These are phyloP conservation scores for Acronicta psi DNA, from an alignment of 2,888 invertebrate genomes.

Conservation along the genomic window DNA sequence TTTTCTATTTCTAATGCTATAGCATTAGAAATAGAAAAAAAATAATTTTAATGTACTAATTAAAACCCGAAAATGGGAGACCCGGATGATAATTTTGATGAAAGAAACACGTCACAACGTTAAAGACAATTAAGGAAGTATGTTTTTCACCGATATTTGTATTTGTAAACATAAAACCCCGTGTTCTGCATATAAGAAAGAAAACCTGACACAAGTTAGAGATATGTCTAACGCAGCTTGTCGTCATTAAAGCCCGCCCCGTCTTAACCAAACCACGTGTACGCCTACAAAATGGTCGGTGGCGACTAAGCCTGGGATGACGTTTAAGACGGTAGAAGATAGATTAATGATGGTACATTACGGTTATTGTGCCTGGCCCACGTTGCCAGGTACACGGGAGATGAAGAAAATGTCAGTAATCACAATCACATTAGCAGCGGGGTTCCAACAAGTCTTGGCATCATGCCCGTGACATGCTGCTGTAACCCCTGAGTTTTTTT, in stretches of 20 bases:
- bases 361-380: slow-evolving; percentile 12
- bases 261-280: slow-evolving; percentile 6
- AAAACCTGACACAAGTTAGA: not conserved
- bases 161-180: not conserved
- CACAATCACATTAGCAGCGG: slow-evolving; percentile 31
- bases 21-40: too few relatives aligned
- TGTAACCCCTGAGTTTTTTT: slow-evolving; percentile 4
- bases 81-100: too few relatives aligned
- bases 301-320: slow-evolving; percentile 39
- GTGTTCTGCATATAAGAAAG: not conserved
- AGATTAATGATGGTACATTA: slow-evolving; percentile 46
- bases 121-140: not conserved
- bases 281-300: slow-evolving; percentile 25
- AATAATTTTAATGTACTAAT: too few relatives aligned
- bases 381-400: slow-evolving; percentile 7
- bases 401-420: slow-evolving; percentile 27
- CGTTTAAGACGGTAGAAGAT: slow-evolving; percentile 14
- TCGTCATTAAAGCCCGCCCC: slow-evolving; percentile 17
- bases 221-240: slow-evolving; percentile 4
- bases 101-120: too few relatives aligned
- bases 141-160: not conserved
- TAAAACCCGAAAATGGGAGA: too few relatives aligned
- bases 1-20: too few relatives aligned
- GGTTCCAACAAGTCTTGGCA: slow-evolving; percentile 29
- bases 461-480: slow-evolving; percentile 18